Percentiles rank a stretch among this genome's conserved stretches.
Evolutionary conservation across 1,140 invertebrate species (phyloP).

Genomic region (Drosophila varians): DNA sequence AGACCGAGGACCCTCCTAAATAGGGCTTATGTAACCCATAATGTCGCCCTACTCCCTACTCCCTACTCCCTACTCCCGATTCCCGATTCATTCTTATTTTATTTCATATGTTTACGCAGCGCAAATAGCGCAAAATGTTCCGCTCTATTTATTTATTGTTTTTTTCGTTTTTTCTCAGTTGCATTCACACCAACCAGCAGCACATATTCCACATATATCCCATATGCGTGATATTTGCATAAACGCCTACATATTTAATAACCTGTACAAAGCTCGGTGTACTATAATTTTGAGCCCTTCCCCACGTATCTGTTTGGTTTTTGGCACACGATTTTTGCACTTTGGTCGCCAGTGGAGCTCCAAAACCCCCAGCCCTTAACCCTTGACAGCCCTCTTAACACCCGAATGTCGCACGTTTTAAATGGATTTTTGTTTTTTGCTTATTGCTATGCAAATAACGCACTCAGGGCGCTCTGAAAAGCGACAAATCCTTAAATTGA

Average conservation of each 20-base stretch:
- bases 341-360: constrained; percentile 54
- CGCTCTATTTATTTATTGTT: constrained; percentile 65
- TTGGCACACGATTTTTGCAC: constrained; percentile 67
- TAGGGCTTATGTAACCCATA: constrained; percentile 15
- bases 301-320: constrained; percentile 58
- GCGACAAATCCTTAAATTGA: constrained; percentile 74
- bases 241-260: constrained; percentile 75
- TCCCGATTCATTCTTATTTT: constrained; percentile 10
- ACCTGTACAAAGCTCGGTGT: constrained; percentile 67
- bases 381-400: constrained; percentile 6
- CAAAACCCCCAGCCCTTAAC: constrained; percentile 12
- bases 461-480: constrained; percentile 31
- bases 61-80: background rate
- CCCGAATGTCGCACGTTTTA: constrained; percentile 36
- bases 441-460: constrained; percentile 69
- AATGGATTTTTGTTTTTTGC: constrained; percentile 49
- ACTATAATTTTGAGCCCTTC: constrained; percentile 50
- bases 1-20: constrained; percentile 26
- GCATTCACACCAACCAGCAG: constrained; percentile 16
- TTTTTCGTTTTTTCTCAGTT: constrained; percentile 33
- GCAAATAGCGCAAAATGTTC: constrained; percentile 73
- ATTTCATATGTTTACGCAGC: constrained; percentile 34
- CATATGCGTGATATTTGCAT: constrained; percentile 52
- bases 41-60: constrained; percentile 7
- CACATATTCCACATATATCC: constrained; percentile 13